Evolutionary conservation across 1,140 invertebrate species (phyloP), one percentile per base, ranked within the genome.

Genomic region (Euwallacea fornicatus): DNA sequence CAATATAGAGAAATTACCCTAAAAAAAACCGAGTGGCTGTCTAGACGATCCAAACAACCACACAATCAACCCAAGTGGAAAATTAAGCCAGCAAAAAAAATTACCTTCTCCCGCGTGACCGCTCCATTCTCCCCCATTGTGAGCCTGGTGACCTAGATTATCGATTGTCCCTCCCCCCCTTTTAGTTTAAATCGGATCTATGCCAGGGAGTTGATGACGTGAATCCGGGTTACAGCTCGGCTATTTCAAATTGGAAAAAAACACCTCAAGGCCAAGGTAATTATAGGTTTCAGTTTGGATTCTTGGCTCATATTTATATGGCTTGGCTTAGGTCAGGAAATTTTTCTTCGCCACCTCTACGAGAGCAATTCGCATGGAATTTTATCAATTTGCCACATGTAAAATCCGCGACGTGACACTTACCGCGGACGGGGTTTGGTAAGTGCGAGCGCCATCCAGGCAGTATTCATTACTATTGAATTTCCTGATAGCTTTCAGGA

Each of bases 241-340:
- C 46, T 50, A 50, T 50, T 50, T 50, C 46, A 50, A 11, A 50
- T 50, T 11, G 46, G 46, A 50, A 50, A 50, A 46, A 50, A 50
- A 50, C 46, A 50, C 46, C 46, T 50, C 46, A 50, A 50, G 46
- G 46, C 46, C 46, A 50, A 50, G 46, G 46, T 50, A 50, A 50
- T 50, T 50, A 50, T 50, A 50, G 46, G 46, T 50, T 13, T 50
- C 2, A 13, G 46, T 13, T 50, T 6, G 46, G 46, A 10, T 11
- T 11, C 46, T 33, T 33, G 21, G 21, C 46, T 50, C 46, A 50
- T 50, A 50, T 50, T 50, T 50, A 50, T 50, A 50, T 2, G 46
- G 46, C 46, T 50, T 50, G 46, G 46, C 46, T 50, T 50, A 50
- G 46, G 46, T 50, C 46, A 13, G 46, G 46, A 50, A 50, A 11